Conservation (phyloP, 1,140 invertebrate species). For the Diuraphis noxia region DNA sequence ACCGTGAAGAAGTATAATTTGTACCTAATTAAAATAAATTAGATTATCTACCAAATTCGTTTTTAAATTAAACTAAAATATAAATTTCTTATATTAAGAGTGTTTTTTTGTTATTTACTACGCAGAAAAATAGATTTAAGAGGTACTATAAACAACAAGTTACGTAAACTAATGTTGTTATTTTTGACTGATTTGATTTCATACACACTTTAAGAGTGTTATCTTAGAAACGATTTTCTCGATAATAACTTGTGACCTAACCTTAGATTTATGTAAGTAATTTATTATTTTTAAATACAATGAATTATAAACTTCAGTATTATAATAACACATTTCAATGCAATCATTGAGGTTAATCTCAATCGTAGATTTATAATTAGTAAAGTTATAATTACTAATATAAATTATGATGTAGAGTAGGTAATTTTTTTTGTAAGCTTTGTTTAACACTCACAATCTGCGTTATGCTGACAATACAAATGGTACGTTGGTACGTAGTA, state of each 20-base stretch:
- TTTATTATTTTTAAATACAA: background rate
- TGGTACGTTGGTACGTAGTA: constrained; percentile 4
- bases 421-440: background rate
- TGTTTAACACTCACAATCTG: background rate
- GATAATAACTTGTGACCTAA: no score
- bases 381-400: background rate
- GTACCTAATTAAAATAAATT: background rate
- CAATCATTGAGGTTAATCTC: background rate
- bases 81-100: background rate
- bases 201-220: no score
- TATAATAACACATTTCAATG: background rate
- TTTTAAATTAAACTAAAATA: background rate
- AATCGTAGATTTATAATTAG: background rate
- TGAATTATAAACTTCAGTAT: background rate
- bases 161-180: no score
- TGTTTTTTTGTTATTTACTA: background rate
- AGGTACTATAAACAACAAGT: no score
- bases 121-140: no score
- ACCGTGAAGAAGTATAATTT: background rate
- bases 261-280: no score
- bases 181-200: no score
- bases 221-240: no score
- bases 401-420: background rate
- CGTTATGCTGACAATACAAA: background rate
- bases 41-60: background rate